A percentile compares a stretch with the other conserved stretches of the same genome.
Conservation (phyloP, 1,140 invertebrate species). For the Neelides sp. region DNA sequence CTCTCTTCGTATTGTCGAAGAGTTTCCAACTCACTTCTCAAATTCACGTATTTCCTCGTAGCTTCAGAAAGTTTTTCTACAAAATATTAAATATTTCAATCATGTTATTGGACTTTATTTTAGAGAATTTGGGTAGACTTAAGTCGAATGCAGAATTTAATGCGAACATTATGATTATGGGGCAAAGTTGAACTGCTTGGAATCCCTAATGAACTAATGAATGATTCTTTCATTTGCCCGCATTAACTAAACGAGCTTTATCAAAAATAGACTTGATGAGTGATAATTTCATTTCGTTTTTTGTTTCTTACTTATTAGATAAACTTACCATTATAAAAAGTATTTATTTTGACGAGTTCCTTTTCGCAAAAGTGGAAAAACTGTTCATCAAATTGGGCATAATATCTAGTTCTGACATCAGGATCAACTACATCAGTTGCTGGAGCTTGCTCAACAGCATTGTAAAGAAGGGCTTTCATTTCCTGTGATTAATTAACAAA, state of each 20-base stretch:
- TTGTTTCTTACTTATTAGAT: neutral
- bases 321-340: constrained; percentile 61
- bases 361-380: constrained; percentile 76
- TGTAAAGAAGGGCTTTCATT: constrained; percentile 83
- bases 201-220: too few relatives aligned
- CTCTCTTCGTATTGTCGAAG: constrained; percentile 45
- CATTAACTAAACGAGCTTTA: too few relatives aligned
- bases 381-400: constrained; percentile 89
- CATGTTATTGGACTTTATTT: too few relatives aligned
- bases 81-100: neutral
- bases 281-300: too few relatives aligned
- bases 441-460: constrained; percentile 74
- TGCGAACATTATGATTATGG: too few relatives aligned
- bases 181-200: too few relatives aligned
- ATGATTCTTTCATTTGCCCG: neutral
- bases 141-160: too few relatives aligned
- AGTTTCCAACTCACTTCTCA: constrained; percentile 75
- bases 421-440: constrained; percentile 68
- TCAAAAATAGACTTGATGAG: too few relatives aligned
- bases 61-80: constrained; percentile 94
- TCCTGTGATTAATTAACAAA: constrained; percentile 45
- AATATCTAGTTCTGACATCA: constrained; percentile 75
- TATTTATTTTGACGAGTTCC: constrained; percentile 74
- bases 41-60: constrained; percentile 78
- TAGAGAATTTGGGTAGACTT: too few relatives aligned